Base-by-base conservation (phyloP, 2,888 invertebrate species). In the Cecidostiba fungosa region DNA sequence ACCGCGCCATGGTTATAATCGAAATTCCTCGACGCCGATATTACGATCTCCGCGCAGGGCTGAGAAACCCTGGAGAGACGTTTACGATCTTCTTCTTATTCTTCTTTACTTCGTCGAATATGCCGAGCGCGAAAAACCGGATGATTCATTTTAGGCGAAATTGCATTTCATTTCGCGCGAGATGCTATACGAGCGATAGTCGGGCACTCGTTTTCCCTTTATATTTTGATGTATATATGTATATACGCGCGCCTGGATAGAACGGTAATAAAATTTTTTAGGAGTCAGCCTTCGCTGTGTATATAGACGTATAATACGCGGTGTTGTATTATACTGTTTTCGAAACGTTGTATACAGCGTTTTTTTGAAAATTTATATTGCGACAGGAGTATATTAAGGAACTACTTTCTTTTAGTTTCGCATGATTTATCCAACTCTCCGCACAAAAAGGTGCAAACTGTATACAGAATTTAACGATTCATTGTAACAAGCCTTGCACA, bases 11-110 rank as follows among this genome's bases (percentile, higher is more conserved):
- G 59, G 16, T 29, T n/a, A 12, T 72, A 79, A 82, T 83, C 54
- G 73, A 84, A 84, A 87, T 80, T 84, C 80, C 79, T 23, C 62
- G 85, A 81, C 82, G 85, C 62, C 85, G 77, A 85, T 86, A 84
- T 84, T 86, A 72, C 69, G 72, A 78, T 82, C 36, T 50, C 59
- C 10, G 69, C 6, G 16, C 54, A 32, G 47, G 66, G 43, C 8
- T 1, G 59, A 36, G 73, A 32, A 36, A 50, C 54, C 36, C 66
- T 16, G 26, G 14, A 10, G 23, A 10, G 59, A 77, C 69, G 54
- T 80, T 85, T 77, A 80, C 70, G 80, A 81, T 85, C 69, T 70
- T 80, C 70, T 70, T 80, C 79, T 76, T 66, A 72, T 59, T 77
- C 83, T 70, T 78, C 70, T 78, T 54, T n/a, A 19, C 3, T 66